Evolutionary conservation across 1,140 invertebrate genomes (phyloP), one percentile per base, ranked within the genome.

Genomic region (Drosophila cardini): DNA sequence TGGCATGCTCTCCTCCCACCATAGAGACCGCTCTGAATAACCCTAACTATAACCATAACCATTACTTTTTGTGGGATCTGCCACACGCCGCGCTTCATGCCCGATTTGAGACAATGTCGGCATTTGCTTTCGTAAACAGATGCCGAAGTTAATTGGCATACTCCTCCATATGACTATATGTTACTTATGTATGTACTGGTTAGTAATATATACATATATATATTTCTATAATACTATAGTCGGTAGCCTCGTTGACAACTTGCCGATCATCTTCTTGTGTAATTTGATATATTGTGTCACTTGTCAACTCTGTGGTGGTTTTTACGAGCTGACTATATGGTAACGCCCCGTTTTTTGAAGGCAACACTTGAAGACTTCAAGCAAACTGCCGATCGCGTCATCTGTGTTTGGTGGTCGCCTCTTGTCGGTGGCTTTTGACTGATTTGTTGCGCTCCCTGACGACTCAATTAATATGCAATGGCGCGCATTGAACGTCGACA

Each of bases 381-480:
- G 26, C 18, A 34, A 15, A 10, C 48, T 65, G 36, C 67, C 56
- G 48, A 55, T 57, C 43, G 36, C 43, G 13, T 36, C 72, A 72
- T 56, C 38, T 67, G 62, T 61, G 52, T 60, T 64, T 50, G 26
- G 63, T 65, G 56, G 71, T 80, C 70, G 72, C 21, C 21, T 26
- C 21, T 26, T 61, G 64, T 71, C 90, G 78, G 82, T 62, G 72
- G 80, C 82, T 87, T 87, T 91, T 91, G 90, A 91, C 85, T 90
- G 85, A 91, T 91, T 91, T 87, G 90, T 68, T 78, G 74, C 76
- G 90, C 89, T 86, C 78, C 76, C 85, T 67, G 80, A 90, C 76
- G 76, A 90, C 80, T 89, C 80, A 90, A 91, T 90, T 90, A 87
- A 90, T 83, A 89, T 82, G 80, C 89, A 90, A 90, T 90, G 83